These are phyloP conservation scores for Cepphus grylle DNA, from an alignment of 2,113 vertebrate species.

Conservation along the genomic window DNA sequence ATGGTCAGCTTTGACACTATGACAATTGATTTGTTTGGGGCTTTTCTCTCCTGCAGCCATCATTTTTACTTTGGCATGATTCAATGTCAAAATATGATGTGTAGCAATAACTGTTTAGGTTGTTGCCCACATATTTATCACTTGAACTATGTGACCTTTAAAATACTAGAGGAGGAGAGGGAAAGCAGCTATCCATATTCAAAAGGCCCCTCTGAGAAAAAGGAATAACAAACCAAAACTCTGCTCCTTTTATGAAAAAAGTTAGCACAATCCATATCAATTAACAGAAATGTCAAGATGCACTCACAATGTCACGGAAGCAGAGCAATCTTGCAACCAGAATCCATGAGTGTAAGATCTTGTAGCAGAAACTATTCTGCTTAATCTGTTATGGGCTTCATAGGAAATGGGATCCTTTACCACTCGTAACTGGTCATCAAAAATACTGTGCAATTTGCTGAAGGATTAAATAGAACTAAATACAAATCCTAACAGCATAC, in stretches of 20 bases:
- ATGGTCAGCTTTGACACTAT: not conserved
- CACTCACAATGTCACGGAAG: not conserved
- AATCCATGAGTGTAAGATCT: not conserved
- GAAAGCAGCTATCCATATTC: not conserved
- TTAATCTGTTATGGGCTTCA: not conserved
- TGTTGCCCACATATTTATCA: not conserved
- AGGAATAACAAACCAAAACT: not conserved
- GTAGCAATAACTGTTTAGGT: not conserved
- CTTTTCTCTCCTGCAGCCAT: not conserved
- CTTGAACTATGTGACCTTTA: not conserved
- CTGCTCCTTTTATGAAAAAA: not conserved
- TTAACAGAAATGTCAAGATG: not conserved
- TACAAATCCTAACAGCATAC: not conserved
- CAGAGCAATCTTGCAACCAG: not conserved
- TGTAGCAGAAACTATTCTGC: not conserved
- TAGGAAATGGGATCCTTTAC: not conserved
- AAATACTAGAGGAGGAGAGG: not conserved
- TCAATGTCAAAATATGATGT: not conserved
- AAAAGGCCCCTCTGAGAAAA: not conserved
- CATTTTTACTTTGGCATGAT: not conserved
- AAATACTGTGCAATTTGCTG: not conserved
- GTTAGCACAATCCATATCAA: not conserved
- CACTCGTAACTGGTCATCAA: not conserved
- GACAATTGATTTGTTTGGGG: not conserved
- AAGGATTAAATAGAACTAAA: not conserved